Evolutionary conservation across 2,888 invertebrate species (phyloP).

Genomic region (Calliopum simillimum): DNA sequence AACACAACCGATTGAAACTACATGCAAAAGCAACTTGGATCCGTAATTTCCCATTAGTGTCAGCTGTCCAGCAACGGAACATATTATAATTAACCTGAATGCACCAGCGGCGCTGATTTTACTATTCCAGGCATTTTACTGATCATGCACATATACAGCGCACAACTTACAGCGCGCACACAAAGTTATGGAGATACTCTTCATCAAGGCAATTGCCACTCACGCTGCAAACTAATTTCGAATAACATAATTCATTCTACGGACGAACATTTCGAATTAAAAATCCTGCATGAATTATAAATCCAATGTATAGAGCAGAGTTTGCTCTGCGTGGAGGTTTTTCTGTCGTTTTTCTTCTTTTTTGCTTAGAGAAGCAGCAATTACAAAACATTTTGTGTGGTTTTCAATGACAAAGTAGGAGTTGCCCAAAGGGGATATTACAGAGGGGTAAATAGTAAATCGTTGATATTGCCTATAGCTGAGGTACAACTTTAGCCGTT

Average conservation of each 20-base stretch:
- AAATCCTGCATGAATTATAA: conserved; percentile 37
- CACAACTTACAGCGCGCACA: not conserved
- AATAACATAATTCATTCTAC: conserved; percentile 64
- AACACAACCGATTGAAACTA: no score
- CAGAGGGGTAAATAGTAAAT: not conserved
- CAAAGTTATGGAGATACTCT: not conserved
- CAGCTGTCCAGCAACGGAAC: conserved; percentile 35
- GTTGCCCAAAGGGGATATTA: conserved; percentile 26
- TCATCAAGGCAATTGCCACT: conserved; percentile 10
- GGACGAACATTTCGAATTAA: conserved; percentile 35
- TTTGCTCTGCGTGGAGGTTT: not conserved
- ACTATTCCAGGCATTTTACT: conserved; percentile 34
- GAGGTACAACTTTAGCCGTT: no score
- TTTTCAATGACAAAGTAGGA: conserved; percentile 31
- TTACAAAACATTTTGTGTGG: conserved; percentile 15
- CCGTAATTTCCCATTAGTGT: conserved; percentile 41
- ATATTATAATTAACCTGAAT: conserved; percentile 65
- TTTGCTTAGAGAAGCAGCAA: conserved; percentile 6
- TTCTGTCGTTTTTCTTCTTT: no score
- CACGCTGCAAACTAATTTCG: conserved; percentile 62
- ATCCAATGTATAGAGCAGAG: conserved; percentile 19
- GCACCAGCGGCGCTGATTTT: conserved; percentile 59
- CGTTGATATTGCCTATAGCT: no score
- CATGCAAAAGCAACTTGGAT: not conserved
- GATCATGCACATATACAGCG: not conserved